A percentile compares a stretch with the other conserved stretches of the same genome.
These are phyloP conservation scores for Brachyhypopomus gauderio DNA, from an alignment of 2,113 vertebrate genomes.

Conservation along the genomic window DNA sequence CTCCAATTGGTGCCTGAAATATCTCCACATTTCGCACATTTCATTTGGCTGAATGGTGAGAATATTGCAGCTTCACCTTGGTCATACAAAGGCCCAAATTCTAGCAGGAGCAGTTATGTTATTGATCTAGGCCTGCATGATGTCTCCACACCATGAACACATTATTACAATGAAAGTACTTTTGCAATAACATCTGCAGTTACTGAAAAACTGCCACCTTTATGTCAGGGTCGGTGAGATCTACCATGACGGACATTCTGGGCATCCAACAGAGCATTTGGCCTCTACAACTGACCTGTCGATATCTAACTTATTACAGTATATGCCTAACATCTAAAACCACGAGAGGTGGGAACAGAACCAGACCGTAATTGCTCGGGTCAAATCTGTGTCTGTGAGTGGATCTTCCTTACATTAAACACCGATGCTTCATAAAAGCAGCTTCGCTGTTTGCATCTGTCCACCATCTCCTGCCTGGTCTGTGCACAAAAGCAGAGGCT, in stretches of 20 bases:
- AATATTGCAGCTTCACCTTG: conserved; percentile 56
- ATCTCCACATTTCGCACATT: conserved; percentile 52
- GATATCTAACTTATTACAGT: background rate
- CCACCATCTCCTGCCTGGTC: background rate
- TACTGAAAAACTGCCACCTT: conserved; percentile 1
- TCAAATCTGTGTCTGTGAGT: background rate
- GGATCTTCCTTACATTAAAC: background rate
- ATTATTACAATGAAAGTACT: conserved; percentile 7
- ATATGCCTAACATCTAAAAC: background rate
- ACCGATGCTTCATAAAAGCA: too few species aligned
- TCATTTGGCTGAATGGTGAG: conserved; percentile 65
- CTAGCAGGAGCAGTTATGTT: conserved; percentile 15
- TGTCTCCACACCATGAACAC: background rate
- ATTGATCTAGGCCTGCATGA: conserved; percentile 60
- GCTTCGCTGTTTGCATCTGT: background rate
- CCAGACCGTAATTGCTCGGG: background rate
- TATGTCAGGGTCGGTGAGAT: background rate
- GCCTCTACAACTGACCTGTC: background rate
- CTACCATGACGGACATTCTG: conserved; percentile 7
- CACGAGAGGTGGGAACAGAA: background rate
- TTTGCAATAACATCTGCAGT: conserved; percentile 1
- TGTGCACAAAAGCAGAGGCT: background rate
- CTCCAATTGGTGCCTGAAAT: conserved; percentile 55
- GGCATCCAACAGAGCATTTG: background rate
- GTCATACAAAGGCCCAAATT: conserved; percentile 6